Percentiles rank a stretch among this genome's conserved stretches.
These are phyloP conservation scores for Minunthozetes semirufus DNA, from an alignment of 2,888 invertebrate species.

Conservation along the genomic window DNA sequence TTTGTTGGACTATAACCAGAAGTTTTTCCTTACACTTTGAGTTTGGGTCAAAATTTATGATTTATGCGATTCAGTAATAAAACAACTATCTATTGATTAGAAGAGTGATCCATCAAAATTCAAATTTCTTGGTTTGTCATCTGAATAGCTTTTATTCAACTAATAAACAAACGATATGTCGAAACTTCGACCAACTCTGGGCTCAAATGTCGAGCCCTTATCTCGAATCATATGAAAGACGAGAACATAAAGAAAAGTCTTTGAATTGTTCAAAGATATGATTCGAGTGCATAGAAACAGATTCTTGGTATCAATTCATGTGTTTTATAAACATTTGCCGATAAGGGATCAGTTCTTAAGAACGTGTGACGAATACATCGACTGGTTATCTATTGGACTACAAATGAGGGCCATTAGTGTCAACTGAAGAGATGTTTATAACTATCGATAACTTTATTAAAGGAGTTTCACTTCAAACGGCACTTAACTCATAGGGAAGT, in stretches of 20 bases:
- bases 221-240: too few species aligned
- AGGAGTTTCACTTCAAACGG: too few species aligned
- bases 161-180: too few species aligned
- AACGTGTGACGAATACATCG: too few species aligned
- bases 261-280: neutral
- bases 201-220: neutral
- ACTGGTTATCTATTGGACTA: too few species aligned
- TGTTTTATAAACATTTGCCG: neutral
- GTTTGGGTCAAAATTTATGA: neutral
- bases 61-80: neutral
- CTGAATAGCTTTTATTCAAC: too few species aligned
- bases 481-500: too few species aligned
- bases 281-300: constrained; percentile 17
- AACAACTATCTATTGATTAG: neutral
- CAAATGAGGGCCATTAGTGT: too few species aligned
- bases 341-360: neutral
- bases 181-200: neutral
- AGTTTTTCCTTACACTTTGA: neutral
- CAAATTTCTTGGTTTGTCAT: too few species aligned
- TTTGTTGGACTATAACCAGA: neutral
- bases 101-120: too few species aligned
- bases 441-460: too few species aligned
- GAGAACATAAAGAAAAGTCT: neutral
- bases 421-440: too few species aligned
- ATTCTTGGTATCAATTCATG: neutral